phyloP scores from a whole-genome alignment of 2,888 invertebrate genomes.

The Acanthococcus lagerstroemiae region DNA sequence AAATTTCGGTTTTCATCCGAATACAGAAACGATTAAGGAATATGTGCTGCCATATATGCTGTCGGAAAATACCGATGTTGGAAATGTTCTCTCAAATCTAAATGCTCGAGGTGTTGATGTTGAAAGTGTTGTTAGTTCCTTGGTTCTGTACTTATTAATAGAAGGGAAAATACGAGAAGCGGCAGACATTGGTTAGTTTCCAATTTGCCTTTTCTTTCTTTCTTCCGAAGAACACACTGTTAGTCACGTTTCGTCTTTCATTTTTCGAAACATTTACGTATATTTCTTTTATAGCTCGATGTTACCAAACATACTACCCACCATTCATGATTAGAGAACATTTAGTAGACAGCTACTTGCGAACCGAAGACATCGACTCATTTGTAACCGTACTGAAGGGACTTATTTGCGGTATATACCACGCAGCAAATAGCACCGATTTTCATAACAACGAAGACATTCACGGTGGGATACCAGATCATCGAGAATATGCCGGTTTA shows the following conservation, averaged over 20 bases:
- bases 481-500: conserved; percentile 47
- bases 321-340: too few species aligned
- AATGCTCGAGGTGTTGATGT: conserved; percentile 57
- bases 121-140: background rate
- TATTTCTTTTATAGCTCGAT: too few species aligned
- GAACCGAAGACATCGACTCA: conserved; percentile 52
- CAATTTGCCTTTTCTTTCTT: background rate
- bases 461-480: conserved; percentile 37
- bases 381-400: conserved; percentile 52
- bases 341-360: conserved; percentile 49
- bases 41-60: conserved; percentile 62
- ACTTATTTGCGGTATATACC: conserved; percentile 39
- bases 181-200: conserved; percentile 39
- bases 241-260: too few species aligned
- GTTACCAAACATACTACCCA: too few species aligned
- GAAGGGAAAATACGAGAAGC: conserved; percentile 46
- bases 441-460: conserved; percentile 37
- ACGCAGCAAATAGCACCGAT: conserved; percentile 25
- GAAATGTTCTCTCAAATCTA: conserved; percentile 50
- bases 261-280: too few species aligned
- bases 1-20: conserved; percentile 50
- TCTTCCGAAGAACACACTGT: background rate
- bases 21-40: conserved; percentile 58
- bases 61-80: background rate
- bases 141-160: background rate